Percentiles rank a stretch among this genome's conserved stretches.
phyloP scores from a whole-genome alignment of 1,140 invertebrate species.

The Drosophila albomicans region DNA sequence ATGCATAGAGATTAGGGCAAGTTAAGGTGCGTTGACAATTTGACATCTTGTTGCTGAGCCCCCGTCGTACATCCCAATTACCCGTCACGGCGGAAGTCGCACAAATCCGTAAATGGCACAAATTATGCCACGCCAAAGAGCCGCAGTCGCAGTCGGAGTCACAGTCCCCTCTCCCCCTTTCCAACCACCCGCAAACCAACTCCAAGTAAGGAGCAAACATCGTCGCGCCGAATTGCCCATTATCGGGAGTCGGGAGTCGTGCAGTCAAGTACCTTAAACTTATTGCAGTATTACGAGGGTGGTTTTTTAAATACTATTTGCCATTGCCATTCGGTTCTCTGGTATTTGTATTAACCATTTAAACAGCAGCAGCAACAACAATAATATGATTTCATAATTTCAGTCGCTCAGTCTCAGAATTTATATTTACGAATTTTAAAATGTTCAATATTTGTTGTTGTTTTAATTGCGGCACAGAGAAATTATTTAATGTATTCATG shows the following conservation, averaged over 20 bases:
- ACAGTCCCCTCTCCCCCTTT: slow-evolving; percentile 21
- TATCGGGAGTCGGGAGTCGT: slow-evolving; percentile 25
- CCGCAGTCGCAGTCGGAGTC: slow-evolving; percentile 16
- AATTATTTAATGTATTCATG: slow-evolving; percentile 75
- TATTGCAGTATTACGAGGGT: neutral
- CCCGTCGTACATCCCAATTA: slow-evolving; percentile 12
- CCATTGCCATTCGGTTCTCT: neutral
- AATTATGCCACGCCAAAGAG: slow-evolving; percentile 59
- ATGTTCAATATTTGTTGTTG: neutral
- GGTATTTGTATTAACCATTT: slow-evolving; percentile 1
- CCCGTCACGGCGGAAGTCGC: slow-evolving; percentile 59
- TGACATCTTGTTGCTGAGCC: slow-evolving; percentile 57
- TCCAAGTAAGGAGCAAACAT: slow-evolving; percentile 44
- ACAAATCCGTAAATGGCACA: slow-evolving; percentile 76
- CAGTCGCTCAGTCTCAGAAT: neutral
- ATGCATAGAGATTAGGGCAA: slow-evolving; percentile 38
- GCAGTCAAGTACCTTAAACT: slow-evolving; percentile 6
- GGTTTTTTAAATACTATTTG: slow-evolving; percentile 5
- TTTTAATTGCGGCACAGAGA: slow-evolving; percentile 50
- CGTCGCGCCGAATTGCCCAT: slow-evolving; percentile 53
- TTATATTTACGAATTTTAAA: neutral
- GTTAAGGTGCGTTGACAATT: slow-evolving; percentile 67
- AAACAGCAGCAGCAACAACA: neutral
- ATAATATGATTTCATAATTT: neutral
- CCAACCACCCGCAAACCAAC: no score